phyloP scores from a whole-genome alignment of 2,888 invertebrate species.

The Torymus auratus region DNA sequence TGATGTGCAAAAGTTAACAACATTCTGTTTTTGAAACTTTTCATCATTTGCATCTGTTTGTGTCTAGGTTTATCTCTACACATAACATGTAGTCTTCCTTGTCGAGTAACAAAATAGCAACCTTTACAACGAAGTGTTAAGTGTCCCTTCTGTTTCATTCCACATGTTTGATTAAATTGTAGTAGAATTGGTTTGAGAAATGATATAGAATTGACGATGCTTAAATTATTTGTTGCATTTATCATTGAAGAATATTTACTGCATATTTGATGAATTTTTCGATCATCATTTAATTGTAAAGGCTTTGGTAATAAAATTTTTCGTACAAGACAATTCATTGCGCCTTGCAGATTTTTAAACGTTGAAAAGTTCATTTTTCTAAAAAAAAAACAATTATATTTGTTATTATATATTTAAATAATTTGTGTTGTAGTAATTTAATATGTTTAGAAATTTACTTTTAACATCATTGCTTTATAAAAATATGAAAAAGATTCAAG shows the following conservation, averaged over 20 bases:
- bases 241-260: slow-evolving; percentile 1
- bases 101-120: slow-evolving; percentile 85
- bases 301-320: slow-evolving; percentile 34
- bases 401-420: too few relatives aligned
- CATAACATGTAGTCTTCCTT: slow-evolving; percentile 84
- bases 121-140: slow-evolving; percentile 86
- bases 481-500: too few relatives aligned
- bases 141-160: slow-evolving; percentile 85
- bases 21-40: slow-evolving; percentile 84
- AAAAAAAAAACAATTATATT: slow-evolving; percentile 10
- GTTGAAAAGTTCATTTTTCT: slow-evolving; percentile 52
- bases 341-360: slow-evolving; percentile 56
- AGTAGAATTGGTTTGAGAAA: slow-evolving; percentile 61
- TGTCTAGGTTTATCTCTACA: slow-evolving; percentile 88
- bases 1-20: slow-evolving; percentile 87
- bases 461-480: too few relatives aligned
- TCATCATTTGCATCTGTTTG: slow-evolving; percentile 87
- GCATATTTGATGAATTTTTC: slow-evolving; percentile 47
- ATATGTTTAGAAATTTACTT: too few relatives aligned
- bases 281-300: neutral
- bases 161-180: slow-evolving; percentile 76
- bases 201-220: slow-evolving; percentile 2
- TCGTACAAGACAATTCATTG: slow-evolving; percentile 39
- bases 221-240: slow-evolving; percentile 1
- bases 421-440: too few relatives aligned